Conservation (phyloP, 2,113 vertebrate species). For the Mastomys natalensis region DNA sequence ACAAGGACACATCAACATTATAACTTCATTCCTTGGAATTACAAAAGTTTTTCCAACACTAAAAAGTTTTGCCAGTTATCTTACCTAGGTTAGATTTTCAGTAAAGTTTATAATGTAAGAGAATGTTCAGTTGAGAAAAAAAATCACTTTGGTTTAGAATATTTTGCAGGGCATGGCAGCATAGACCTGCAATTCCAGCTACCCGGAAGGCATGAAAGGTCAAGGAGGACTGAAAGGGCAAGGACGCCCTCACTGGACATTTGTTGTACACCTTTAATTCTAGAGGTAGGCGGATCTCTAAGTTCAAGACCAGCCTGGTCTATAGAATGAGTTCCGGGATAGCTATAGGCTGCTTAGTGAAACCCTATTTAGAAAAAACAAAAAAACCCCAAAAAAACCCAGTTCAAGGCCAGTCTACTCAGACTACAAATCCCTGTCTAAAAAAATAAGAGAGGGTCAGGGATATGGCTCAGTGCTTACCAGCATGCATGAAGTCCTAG, state of each 20-base stretch:
- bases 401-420: neutral
- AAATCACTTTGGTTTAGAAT: neutral
- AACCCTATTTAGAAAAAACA: neutral
- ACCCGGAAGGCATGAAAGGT: neutral
- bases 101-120: conserved; percentile 5
- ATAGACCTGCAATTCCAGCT: neutral
- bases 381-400: neutral
- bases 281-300: neutral
- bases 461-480: neutral
- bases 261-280: neutral
- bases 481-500: no score
- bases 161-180: neutral
- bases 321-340: neutral
- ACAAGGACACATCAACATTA: neutral
- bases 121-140: conserved; percentile 16
- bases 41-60: neutral
- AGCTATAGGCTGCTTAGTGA: neutral
- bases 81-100: neutral
- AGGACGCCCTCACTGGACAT: neutral
- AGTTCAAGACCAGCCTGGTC: neutral
- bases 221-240: neutral
- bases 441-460: neutral
- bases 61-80: neutral
- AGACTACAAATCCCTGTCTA: neutral
- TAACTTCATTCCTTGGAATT: conserved; percentile 18